phyloP scores from a whole-genome alignment of 1,140 invertebrate genomes.

The Drosophila persimilis region DNA sequence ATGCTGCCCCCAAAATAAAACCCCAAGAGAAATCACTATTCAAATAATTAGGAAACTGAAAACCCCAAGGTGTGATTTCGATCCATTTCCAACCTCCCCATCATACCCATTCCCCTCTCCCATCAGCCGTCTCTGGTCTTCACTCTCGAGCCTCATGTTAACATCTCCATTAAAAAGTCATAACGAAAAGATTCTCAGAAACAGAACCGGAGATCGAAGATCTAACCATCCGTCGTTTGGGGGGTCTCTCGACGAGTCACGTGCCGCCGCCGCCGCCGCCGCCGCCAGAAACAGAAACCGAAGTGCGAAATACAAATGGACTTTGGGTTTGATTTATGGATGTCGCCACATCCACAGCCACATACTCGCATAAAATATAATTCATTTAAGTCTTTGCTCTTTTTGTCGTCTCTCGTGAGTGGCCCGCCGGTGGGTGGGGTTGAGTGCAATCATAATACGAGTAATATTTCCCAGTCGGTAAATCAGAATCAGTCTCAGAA shows the following conservation, averaged over 20 bases:
- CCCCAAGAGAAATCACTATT: no score
- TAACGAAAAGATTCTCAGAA: slow-evolving; percentile 1
- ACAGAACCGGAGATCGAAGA: no score
- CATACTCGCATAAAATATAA: slow-evolving; percentile 37
- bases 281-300: background rate
- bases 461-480: slow-evolving; percentile 37
- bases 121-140: background rate
- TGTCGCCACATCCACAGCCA: slow-evolving; percentile 41
- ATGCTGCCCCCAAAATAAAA: no score
- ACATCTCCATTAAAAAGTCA: slow-evolving; percentile 38
- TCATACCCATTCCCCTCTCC: no score
- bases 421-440: no score
- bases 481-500: slow-evolving; percentile 37
- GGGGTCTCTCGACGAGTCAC: slow-evolving; percentile 23
- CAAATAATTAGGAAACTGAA: no score
- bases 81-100: background rate
- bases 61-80: no score
- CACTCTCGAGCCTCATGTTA: background rate
- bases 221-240: no score
- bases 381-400: slow-evolving; percentile 39
- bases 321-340: slow-evolving; percentile 46
- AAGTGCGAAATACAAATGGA: slow-evolving; percentile 52
- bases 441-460: background rate
- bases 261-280: slow-evolving; percentile 4
- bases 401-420: background rate